A percentile compares a stretch with the other conserved stretches of the same genome.
Conservation (phyloP, 1,140 invertebrate genomes). For the Eurosta solidaginis region DNA sequence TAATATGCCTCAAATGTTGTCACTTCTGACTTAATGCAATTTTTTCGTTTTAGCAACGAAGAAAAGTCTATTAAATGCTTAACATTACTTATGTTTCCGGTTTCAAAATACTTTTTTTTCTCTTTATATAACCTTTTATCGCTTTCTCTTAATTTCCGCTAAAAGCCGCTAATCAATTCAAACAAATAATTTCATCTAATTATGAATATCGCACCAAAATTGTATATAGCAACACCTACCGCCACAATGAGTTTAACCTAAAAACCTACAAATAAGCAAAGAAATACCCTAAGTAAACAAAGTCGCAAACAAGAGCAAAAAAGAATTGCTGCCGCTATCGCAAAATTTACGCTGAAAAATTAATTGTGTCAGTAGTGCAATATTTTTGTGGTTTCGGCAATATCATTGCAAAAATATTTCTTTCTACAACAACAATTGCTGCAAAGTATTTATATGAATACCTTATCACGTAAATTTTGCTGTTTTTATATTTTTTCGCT, state of each 20-base stretch:
- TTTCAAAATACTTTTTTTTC: too few species aligned
- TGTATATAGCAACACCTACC: too few species aligned
- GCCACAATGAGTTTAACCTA: constrained; percentile 2
- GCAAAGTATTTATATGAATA: background rate
- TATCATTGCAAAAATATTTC: background rate
- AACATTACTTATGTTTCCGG: too few species aligned
- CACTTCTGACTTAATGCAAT: too few species aligned
- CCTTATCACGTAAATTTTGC: background rate
- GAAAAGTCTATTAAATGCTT: too few species aligned
- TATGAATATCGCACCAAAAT: too few species aligned
- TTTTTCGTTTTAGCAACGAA: too few species aligned
- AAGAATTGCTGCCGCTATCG: background rate
- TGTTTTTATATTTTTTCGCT: background rate
- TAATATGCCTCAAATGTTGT: too few species aligned
- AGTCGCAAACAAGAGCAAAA: background rate
- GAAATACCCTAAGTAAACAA: background rate
- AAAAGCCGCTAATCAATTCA: too few species aligned
- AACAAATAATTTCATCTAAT: too few species aligned
- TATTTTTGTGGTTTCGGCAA: background rate
- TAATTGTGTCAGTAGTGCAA: constrained; percentile 12
- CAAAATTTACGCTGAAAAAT: background rate
- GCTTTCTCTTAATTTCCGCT: too few species aligned
- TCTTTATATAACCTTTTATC: too few species aligned
- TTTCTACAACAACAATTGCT: background rate
- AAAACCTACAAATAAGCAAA: background rate